Evolutionary conservation across 2,113 vertebrate species (phyloP), one percentile per base, ranked within the genome.

Genomic region (Pituophis catenifer): DNA sequence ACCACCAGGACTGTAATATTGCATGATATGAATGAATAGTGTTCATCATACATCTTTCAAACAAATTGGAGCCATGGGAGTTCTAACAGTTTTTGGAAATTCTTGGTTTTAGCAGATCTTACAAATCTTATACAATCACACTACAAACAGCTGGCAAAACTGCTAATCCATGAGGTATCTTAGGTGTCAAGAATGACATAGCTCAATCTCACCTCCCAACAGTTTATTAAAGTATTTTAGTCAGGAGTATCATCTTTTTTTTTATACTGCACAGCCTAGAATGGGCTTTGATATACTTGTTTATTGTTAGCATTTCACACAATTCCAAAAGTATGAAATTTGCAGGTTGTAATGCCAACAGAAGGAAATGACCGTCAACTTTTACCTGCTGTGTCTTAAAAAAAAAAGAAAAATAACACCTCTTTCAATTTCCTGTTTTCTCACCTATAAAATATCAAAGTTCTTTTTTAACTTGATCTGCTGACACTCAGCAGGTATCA

Each of bases 171-270:
- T 86, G 44, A 96, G 91, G 88, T 94, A 95, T 55, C 23, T 94
- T 93, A 95, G 92, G 94, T 86, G 90, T 90, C 95, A 75, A 33
- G 23, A 95, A 87, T 29, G 88, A 94, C 57, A 48, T 93, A 94
- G 94, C 92, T 94, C 95, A 94, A 97, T 95, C 95, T 94, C 94
- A 92, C 88, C 44, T 58, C n/a, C 59, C 50, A 90, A 90, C 92
- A 94, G 95, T 85, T 50, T 59, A 58, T 24, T 86, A 88, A 90
- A 97, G 93, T 75, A 5, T 90, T 96, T 94, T 93, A 48, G 88
- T 55, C 21, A 90, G 58, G 50, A 55, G 90, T 53, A 90, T 81
- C 88, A 91, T 59, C 26, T 44, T 29, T 95, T 90, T 90, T 89
- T 89, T 91, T 81, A 90, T 95, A 94, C 92, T 95, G 94, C 10